Evolutionary conservation across 2,113 vertebrate genomes (phyloP).

Genomic region (Erythrocercus mccallii): DNA sequence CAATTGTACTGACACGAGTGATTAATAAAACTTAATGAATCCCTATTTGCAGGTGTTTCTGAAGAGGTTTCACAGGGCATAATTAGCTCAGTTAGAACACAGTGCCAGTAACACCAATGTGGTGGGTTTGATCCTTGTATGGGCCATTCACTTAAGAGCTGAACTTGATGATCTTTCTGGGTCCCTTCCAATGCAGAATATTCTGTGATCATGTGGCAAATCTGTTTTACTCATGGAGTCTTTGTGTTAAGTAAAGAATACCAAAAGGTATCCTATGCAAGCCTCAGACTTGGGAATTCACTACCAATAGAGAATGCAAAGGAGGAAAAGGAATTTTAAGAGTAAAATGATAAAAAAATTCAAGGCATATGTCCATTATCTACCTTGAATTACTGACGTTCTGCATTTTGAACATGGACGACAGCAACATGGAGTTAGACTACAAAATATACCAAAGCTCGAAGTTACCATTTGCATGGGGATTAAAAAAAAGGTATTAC

Average conservation of each 20-base stretch:
- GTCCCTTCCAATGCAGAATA: neutral
- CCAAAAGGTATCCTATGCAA: neutral
- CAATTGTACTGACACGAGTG: neutral
- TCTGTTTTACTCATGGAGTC: neutral
- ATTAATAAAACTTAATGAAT: neutral
- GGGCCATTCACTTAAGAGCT: neutral
- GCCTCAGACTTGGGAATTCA: neutral
- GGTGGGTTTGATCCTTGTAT: neutral
- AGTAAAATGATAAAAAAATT: neutral
- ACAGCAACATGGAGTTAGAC: neutral
- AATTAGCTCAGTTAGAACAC: neutral
- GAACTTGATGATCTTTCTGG: neutral
- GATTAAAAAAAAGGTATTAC: neutral
- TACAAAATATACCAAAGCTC: neutral
- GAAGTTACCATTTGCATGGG: neutral
- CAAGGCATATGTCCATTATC: neutral
- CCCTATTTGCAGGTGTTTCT: neutral
- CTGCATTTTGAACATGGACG: neutral
- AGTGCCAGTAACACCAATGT: neutral
- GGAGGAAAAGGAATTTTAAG: neutral
- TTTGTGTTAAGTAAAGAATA: neutral
- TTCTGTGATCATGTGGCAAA: neutral
- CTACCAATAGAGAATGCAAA: neutral
- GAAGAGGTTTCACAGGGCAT: neutral
- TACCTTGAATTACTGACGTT: neutral